Evolutionary conservation across 2,113 vertebrate species (phyloP), one percentile per base, ranked within the genome.

Genomic region (Malurus melanocephalus): DNA sequence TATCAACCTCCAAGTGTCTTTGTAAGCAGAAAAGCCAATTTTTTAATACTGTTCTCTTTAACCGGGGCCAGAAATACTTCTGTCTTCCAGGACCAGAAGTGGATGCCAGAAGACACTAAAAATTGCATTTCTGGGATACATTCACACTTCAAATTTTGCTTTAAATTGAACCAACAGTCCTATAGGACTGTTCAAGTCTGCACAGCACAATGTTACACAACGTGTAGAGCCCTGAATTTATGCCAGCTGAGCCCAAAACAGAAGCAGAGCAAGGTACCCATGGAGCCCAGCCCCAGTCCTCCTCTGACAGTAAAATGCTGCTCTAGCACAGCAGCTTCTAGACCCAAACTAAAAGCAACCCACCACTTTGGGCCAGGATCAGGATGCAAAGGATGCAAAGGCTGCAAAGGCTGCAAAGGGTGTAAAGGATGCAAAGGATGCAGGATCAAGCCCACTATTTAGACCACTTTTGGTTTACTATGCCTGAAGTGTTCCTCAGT

Each of bases 281-380:
- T 21, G 20, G 42, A 7, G 3, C 24, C 24, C 48, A 52, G 11
- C 9, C 67, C 28, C 2, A 1, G 3, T 4, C 8, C 48, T 3
- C 8, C 1, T 0, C 48, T 40, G 53, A 57, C 3, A 5, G 12
- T 0, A 0, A n/a, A 40, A n/a, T 3, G 33, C 33, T 68, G 35
- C 1, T 1, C 13, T 8, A 15, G 8, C 32, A 21, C 55, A 40
- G 51, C 26, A 71, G 24, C 61, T 90, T 40, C 77, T 45, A 53
- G 22, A 46, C 4, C 28, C 32, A 75, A 0, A 6, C 60, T 61
- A 43, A 16, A 48, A 59, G 19, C 0, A 0, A 5, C 3, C 16
- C 40, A 30, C 6, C 3, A 0, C 56, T 86, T 56, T 4, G 2
- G 35, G 18, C 8, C 38, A 42, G 79, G 32, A 52, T 9, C 66